Conservation (phyloP, 2,113 vertebrate genomes). For the Poecilia latipinna region DNA sequence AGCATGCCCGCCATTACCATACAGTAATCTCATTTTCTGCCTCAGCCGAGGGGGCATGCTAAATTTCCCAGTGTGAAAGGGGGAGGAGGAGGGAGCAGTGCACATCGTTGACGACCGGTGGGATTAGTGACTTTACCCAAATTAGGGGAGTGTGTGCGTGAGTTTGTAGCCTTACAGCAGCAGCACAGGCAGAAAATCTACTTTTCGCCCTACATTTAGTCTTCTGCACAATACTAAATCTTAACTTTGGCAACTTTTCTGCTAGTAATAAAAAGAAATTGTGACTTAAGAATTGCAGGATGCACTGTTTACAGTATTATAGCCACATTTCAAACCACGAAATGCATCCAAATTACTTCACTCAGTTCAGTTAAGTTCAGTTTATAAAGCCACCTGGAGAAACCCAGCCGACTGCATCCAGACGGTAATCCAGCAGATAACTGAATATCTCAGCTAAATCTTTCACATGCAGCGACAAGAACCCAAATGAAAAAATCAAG, state of each 20-base stretch:
- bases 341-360: too few species aligned
- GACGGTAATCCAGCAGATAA: too few species aligned
- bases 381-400: too few species aligned
- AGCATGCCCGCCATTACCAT: slow-evolving; percentile 95
- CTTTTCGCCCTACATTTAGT: background rate
- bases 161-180: slow-evolving; percentile 14
- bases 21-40: slow-evolving; percentile 99
- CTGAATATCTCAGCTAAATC: too few species aligned
- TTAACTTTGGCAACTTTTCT: background rate
- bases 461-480: too few species aligned
- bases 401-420: too few species aligned
- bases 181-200: slow-evolving; percentile 19
- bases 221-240: background rate
- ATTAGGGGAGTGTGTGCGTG: slow-evolving; percentile 24
- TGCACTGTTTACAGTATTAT: too few species aligned
- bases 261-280: too few species aligned
- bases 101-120: slow-evolving; percentile 40
- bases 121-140: slow-evolving; percentile 74
- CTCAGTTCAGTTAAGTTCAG: too few species aligned
- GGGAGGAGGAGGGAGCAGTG: slow-evolving; percentile 36
- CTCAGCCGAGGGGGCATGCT: slow-evolving; percentile 85
- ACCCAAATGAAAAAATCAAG: too few species aligned
- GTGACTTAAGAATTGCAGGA: too few species aligned
- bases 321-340: too few species aligned
- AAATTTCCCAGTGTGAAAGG: slow-evolving; percentile 78